These are phyloP conservation scores for Girardia tigrina DNA, from an alignment of 2,888 invertebrate genomes.

Conservation along the genomic window DNA sequence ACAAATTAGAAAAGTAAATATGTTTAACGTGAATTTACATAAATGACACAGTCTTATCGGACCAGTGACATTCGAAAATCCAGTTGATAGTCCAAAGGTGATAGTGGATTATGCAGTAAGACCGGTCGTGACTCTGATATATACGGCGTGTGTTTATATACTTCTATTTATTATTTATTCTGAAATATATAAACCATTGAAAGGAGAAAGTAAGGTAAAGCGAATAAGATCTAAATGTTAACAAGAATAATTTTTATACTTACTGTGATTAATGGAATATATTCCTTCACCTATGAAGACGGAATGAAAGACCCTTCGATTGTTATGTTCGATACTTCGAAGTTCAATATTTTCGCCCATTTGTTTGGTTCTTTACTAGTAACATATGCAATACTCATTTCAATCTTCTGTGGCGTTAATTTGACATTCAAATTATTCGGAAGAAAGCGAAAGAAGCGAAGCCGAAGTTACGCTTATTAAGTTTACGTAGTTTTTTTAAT, in stretches of 20 bases:
- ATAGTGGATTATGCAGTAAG: too few species aligned
- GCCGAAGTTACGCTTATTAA: too few species aligned
- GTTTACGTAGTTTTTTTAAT: too few species aligned
- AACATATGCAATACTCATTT: background rate
- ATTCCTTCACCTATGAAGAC: background rate
- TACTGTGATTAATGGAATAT: background rate
- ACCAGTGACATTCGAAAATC: too few species aligned
- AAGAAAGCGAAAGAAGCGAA: conserved; percentile 1
- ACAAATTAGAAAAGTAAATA: too few species aligned
- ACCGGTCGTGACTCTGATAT: too few species aligned
- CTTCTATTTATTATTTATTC: background rate
- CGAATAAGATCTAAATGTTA: background rate
- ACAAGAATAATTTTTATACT: background rate
- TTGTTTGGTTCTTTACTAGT: background rate
- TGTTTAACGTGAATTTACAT: too few species aligned
- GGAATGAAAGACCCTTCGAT: background rate
- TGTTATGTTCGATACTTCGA: background rate
- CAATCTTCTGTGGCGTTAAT: background rate
- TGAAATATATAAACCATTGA: background rate
- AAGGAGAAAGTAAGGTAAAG: background rate
- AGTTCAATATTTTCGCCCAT: background rate
- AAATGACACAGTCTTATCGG: too few species aligned
- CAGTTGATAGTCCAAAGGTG: too few species aligned
- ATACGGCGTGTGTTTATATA: conserved; percentile 10
- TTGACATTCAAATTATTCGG: conserved; percentile 1